Conservation (phyloP, 2,113 vertebrate species). For the Nyctereutes procyonoides region DNA sequence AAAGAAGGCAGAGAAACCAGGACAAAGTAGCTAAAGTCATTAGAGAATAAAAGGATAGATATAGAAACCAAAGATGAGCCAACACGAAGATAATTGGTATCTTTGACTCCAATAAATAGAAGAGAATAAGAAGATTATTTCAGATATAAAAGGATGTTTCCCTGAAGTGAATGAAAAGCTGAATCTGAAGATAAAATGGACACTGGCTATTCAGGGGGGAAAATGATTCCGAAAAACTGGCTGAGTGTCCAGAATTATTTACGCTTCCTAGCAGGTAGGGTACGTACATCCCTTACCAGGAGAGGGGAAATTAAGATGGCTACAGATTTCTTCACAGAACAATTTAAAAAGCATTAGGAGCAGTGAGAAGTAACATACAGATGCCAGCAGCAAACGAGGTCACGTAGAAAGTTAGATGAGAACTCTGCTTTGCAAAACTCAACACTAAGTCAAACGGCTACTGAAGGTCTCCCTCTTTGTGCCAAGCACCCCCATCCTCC, state of each 20-base stretch:
- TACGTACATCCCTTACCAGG: not conserved
- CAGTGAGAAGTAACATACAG: not conserved
- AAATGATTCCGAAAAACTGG: not conserved
- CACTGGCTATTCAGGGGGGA: not conserved
- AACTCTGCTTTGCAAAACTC: not conserved
- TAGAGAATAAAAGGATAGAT: not conserved
- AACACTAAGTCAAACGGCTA: not conserved
- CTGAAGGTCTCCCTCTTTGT: not conserved
- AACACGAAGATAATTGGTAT: not conserved
- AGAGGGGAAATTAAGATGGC: not conserved
- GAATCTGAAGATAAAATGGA: not conserved
- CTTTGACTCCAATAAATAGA: not conserved
- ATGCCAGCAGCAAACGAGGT: not conserved
- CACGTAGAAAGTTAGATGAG: not conserved
- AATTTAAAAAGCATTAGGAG: not conserved
- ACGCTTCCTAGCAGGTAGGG: not conserved
- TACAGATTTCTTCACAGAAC: not conserved
- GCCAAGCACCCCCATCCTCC: not conserved
- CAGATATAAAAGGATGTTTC: not conserved
- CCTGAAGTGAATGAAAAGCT: not conserved
- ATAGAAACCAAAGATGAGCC: not conserved
- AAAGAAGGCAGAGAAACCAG: not conserved
- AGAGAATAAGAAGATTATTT: not conserved
- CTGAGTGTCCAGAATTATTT: not conserved
- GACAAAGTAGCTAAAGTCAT: not conserved